Percentiles rank a stretch among this genome's conserved stretches.
Conservation (phyloP, 2,113 vertebrate genomes). For the Lepus timidus region DNA sequence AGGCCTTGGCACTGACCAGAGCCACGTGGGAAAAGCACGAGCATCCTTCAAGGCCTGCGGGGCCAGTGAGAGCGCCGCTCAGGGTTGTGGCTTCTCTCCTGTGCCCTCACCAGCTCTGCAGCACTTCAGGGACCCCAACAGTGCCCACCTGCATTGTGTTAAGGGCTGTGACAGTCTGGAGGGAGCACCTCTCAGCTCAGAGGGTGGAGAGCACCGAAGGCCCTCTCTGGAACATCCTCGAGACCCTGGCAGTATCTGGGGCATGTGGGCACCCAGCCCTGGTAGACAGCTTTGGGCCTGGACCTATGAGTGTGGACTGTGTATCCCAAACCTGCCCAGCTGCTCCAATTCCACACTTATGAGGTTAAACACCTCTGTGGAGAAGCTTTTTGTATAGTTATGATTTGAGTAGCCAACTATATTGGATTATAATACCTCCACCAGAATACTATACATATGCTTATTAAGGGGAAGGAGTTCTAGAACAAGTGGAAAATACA, state of each 20-base stretch:
- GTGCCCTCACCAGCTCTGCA: no score
- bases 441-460: neutral
- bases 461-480: constrained; percentile 38
- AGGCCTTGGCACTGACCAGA: neutral
- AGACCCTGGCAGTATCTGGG: neutral
- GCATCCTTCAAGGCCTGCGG: accelerated
- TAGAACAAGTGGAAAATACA: constrained; percentile 30
- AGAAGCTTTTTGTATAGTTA: neutral
- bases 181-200: neutral
- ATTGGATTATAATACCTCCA: neutral
- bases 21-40: neutral
- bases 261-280: no score
- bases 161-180: neutral
- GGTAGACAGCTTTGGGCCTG: neutral
- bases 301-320: neutral
- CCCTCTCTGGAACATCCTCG: no score
- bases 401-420: neutral
- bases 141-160: neutral
- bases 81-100: neutral
- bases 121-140: neutral
- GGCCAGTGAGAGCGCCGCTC: no score
- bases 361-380: no score
- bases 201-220: neutral
- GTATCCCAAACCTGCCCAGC: neutral
- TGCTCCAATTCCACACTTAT: neutral